Conservation (phyloP, 2,113 vertebrate genomes). For the Struthio camelus region DNA sequence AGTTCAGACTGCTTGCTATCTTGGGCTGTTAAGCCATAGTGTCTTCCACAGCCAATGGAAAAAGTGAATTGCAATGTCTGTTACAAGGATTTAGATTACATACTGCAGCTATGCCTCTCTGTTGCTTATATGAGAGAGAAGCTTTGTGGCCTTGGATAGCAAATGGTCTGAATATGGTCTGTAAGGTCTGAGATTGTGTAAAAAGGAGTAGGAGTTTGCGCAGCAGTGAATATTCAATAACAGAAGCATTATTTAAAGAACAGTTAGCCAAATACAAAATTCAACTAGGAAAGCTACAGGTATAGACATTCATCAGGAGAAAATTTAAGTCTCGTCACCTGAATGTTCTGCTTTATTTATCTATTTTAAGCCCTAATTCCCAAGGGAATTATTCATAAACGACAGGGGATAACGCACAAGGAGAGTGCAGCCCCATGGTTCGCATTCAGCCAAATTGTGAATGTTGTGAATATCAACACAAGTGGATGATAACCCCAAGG, state of each 20-base stretch:
- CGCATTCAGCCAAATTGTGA: neutral
- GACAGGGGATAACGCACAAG: neutral
- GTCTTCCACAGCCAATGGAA: neutral
- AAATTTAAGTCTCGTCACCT: neutral
- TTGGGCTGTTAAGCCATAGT: neutral
- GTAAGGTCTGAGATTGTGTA: neutral
- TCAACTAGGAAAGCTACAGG: neutral
- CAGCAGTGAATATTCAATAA: neutral
- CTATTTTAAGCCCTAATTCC: neutral
- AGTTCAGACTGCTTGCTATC: neutral
- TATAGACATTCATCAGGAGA: neutral
- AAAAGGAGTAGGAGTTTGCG: neutral
- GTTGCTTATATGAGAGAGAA: neutral
- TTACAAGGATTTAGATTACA: neutral
- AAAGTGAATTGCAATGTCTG: neutral
- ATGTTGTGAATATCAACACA: neutral
- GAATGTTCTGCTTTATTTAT: neutral
- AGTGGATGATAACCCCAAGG: neutral
- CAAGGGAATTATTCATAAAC: slow-evolving; percentile 11
- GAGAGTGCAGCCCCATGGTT: neutral
- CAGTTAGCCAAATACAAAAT: neutral
- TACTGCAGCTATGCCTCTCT: neutral
- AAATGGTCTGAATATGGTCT: neutral
- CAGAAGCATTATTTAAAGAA: neutral
- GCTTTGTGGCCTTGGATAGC: neutral